phyloP scores from a whole-genome alignment of 2,797 vertebrate species.

The Spea hammondii region DNA sequence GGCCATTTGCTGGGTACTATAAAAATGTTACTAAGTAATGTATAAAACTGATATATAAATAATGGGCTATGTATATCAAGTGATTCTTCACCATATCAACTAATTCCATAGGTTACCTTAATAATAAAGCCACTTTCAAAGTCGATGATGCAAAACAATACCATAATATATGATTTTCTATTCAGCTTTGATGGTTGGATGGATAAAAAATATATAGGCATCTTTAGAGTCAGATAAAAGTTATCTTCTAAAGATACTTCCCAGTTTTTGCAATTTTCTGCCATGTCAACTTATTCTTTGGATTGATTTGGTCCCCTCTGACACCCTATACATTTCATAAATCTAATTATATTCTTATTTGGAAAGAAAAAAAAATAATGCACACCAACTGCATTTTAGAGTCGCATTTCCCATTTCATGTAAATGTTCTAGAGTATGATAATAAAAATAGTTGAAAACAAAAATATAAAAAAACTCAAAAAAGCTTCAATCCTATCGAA shows the following conservation, averaged over 20 bases:
- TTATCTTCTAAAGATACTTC: background rate
- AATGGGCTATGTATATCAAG: too few species aligned
- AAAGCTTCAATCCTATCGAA: conserved; percentile 69
- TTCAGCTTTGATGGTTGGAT: background rate
- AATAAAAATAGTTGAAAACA: conserved; percentile 53
- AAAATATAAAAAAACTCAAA: conserved; percentile 55
- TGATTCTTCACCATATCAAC: too few species aligned
- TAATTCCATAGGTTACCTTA: too few species aligned
- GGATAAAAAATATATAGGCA: conserved; percentile 1
- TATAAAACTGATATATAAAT: too few species aligned
- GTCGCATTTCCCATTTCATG: conserved; percentile 51
- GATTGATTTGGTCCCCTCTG: background rate
- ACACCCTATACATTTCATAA: background rate
- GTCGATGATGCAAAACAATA: too few species aligned
- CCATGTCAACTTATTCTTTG: too few species aligned
- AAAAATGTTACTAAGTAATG: too few species aligned
- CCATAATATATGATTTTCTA: too few species aligned
- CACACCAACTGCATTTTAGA: conserved; percentile 7
- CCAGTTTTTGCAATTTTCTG: too few species aligned
- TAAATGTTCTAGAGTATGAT: conserved; percentile 57
- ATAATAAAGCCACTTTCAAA: too few species aligned
- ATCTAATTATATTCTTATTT: conserved; percentile 11
- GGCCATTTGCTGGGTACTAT: too few species aligned
- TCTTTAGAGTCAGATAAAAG: conserved; percentile 5
- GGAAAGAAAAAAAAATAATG: conserved; percentile 1